Conservation (phyloP, 2,888 invertebrate species). For the Lamellibrachia columna region DNA sequence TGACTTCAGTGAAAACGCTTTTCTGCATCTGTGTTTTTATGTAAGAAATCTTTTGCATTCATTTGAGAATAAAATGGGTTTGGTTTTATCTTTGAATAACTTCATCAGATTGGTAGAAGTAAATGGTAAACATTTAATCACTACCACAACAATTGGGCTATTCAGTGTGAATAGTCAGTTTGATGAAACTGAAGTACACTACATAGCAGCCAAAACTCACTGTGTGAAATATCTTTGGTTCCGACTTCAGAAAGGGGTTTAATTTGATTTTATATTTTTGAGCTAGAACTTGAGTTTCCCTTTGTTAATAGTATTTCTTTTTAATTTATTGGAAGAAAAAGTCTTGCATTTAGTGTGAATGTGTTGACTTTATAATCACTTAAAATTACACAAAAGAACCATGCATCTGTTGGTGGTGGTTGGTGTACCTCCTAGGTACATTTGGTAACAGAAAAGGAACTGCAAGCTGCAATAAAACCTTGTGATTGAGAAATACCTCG, state of each 20-base stretch:
- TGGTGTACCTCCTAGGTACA: background rate
- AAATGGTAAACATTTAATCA: background rate
- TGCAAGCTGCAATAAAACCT: background rate
- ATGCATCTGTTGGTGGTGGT: background rate
- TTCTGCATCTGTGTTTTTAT: background rate
- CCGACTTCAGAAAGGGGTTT: background rate
- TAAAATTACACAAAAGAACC: background rate
- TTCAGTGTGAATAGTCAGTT: background rate
- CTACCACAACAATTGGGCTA: background rate
- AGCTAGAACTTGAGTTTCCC: background rate
- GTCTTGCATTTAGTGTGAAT: conserved; percentile 6
- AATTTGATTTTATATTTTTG: background rate
- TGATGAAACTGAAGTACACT: background rate
- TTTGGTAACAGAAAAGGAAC: background rate
- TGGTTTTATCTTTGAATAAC: background rate
- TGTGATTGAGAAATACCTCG: no score
- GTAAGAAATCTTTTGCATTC: background rate
- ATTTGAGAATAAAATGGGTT: background rate
- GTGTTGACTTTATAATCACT: background rate
- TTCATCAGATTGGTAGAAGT: background rate
- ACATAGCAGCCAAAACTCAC: background rate
- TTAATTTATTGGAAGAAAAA: background rate
- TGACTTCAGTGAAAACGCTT: background rate
- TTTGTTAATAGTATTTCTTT: background rate
- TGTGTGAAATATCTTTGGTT: background rate